Conservation (phyloP, 2,888 invertebrate genomes). For the Drosophila antonietae region DNA sequence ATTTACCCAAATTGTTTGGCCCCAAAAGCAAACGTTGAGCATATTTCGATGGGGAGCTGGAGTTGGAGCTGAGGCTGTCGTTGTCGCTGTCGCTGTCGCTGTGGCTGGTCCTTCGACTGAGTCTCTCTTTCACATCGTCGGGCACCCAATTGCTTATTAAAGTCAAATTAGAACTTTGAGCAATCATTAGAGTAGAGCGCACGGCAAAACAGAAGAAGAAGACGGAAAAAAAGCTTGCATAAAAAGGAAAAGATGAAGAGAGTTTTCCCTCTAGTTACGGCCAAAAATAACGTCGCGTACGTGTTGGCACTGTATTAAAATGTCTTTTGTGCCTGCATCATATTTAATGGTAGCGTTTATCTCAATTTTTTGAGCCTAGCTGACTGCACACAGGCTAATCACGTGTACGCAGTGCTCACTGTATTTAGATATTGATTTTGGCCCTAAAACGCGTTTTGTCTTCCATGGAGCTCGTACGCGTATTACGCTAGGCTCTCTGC, state of each 20-base stretch:
- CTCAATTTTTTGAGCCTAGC: slow-evolving; percentile 64
- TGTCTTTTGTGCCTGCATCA: slow-evolving; percentile 68
- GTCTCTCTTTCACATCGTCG: slow-evolving; percentile 36
- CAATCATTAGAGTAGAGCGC: slow-evolving; percentile 47
- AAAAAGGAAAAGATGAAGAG: not conserved
- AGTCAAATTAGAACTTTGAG: slow-evolving; percentile 65
- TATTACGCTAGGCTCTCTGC: slow-evolving; percentile 38
- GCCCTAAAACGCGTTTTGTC: slow-evolving; percentile 9
- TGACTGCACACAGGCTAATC: slow-evolving; percentile 75
- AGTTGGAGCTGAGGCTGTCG: slow-evolving; percentile 6
- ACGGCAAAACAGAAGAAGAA: not conserved
- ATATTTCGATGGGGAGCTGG: not conserved
- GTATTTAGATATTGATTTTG: slow-evolving; percentile 67
- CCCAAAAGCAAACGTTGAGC: slow-evolving; percentile 5
- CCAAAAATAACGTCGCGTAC: slow-evolving; percentile 23
- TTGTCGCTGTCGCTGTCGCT: not conserved
- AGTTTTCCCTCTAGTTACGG: slow-evolving; percentile 19
- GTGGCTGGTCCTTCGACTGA: not conserved
- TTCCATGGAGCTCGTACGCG: not conserved
- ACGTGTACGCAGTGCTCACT: slow-evolving; percentile 42
- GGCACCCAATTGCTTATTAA: slow-evolving; percentile 70
- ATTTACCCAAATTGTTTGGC: slow-evolving; percentile 19
- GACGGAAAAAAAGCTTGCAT: not conserved
- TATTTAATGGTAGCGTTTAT: slow-evolving; percentile 69
- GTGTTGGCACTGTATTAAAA: slow-evolving; percentile 47